These are phyloP conservation scores for Melanotaenia pygmaea DNA, from an alignment of 2,797 vertebrate genomes.

Conservation along the genomic window DNA sequence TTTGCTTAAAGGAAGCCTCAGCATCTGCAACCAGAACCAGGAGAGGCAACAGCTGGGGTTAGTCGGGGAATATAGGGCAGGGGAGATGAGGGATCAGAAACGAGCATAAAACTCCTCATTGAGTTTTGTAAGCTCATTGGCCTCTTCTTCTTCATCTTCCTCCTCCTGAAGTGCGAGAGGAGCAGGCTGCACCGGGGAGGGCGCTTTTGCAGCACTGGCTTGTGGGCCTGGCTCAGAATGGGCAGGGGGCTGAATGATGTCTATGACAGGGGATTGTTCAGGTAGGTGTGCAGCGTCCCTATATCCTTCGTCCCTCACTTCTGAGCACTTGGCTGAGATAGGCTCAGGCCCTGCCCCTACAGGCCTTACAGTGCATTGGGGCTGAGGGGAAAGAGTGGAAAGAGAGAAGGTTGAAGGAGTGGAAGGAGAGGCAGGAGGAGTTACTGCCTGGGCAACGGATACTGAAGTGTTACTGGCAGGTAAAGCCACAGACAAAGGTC, in stretches of 20 bases:
- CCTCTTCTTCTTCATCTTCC: conserved; percentile 77
- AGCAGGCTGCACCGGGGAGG: conserved; percentile 56
- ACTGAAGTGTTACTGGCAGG: conserved; percentile 51
- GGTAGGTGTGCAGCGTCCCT: conserved; percentile 67
- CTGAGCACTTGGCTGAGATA: conserved; percentile 38
- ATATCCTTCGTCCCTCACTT: conserved; percentile 73
- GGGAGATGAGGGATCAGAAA: conserved; percentile 68
- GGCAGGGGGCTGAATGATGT: conserved; percentile 29
- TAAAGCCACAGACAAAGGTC: conserved; percentile 77
- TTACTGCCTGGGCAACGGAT: conserved; percentile 37
- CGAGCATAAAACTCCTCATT: conserved; percentile 84
- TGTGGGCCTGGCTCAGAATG: conserved; percentile 46
- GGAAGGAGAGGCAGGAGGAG: conserved; percentile 37
- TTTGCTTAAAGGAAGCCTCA: conserved; percentile 30
- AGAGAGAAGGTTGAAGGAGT: conserved; percentile 31
- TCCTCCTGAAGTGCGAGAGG: conserved; percentile 70
- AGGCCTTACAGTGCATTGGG: conserved; percentile 49
- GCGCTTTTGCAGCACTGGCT: conserved; percentile 35
- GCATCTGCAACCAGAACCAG: conserved; percentile 33
- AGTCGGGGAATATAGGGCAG: conserved; percentile 17
- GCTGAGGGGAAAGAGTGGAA: conserved; percentile 39
- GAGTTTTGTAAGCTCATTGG: conserved; percentile 88
- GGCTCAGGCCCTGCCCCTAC: conserved; percentile 40
- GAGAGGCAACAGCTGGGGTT: conserved; percentile 37
- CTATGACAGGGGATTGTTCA: conserved; percentile 37